Evolutionary conservation across 2,888 invertebrate species (phyloP), one percentile per base, ranked within the genome.

Genomic region (Dryadula phaetusa): DNA sequence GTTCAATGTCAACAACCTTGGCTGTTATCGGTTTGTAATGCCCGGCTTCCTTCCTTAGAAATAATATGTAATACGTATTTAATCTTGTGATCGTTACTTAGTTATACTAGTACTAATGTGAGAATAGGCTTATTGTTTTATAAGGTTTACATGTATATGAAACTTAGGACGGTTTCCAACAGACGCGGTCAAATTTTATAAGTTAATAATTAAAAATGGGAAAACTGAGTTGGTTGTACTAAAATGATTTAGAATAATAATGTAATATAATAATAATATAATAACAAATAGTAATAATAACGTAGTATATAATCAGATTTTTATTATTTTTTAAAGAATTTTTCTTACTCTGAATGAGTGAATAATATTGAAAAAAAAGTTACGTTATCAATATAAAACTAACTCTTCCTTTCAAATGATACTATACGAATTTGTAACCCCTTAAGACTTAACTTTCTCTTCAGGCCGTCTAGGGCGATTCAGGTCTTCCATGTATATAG

Each of bases 401-500:
- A 10, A 44, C 47, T 60, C 34, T 46, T 62, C 25, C 53, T 64
- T 67, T 64, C 42, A 25, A 62, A 66, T 44, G 46, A 53, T 62
- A 52, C 54, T 47, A 64, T 67, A 64, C 62, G 69, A 65, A 70
- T 70, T 70, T 69, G 69, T 80, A 75, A 77, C 74, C 75, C 75
- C 76, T 74, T 73, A 62, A 67, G 67, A 71, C 18, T 54, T 62
- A 71, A 86, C 88, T 88, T 88, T 88, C 88, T 80, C 86, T 73
- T 46, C 49, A 67, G 70, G 65, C 87, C 86, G 77, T 86, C 79
- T 83, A 75, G 76, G 85, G 80, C 78, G 80, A 76, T 76, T 78
- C 76, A 79, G 82, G 77, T 81, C 82, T 79, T 78, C 81, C 83
- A 82, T 83, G 83, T 82, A 81, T 77, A 81, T 81, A 79, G 78